Evolutionary conservation across 1,140 invertebrate species (phyloP).

Genomic region (Bilobella aurantiaca): DNA sequence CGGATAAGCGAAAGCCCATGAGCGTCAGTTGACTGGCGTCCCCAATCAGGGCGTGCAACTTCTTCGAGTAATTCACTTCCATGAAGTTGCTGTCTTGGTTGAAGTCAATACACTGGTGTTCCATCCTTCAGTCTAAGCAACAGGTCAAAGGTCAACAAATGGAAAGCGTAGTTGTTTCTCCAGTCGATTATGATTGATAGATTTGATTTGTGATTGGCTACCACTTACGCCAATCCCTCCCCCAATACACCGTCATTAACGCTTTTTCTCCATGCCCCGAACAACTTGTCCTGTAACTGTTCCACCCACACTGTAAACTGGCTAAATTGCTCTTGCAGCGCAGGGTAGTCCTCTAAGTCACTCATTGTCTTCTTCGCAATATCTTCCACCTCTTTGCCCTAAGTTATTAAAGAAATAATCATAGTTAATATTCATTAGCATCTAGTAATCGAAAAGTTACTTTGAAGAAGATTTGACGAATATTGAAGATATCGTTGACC

Average conservation of each 20-base stretch:
- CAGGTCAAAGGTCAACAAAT: constrained; percentile 29
- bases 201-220: not conserved
- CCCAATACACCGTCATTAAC: not conserved
- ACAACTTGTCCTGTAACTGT: not conserved
- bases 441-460: not conserved
- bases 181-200: not conserved
- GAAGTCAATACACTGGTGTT: constrained; percentile 56
- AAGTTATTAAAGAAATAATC: not conserved
- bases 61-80: constrained; percentile 75
- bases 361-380: not conserved
- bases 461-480: not conserved
- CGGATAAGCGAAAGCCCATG: constrained; percentile 67
- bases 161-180: constrained; percentile 9
- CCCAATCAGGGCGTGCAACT: constrained; percentile 63
- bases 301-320: not conserved
- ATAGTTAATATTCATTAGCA: not conserved
- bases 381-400: not conserved
- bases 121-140: constrained; percentile 8
- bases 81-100: constrained; percentile 64
- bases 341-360: not conserved
- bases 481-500: not conserved
- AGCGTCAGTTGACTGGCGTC: constrained; percentile 71
- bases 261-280: not conserved
- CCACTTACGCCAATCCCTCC: not conserved
- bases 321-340: not conserved